phyloP scores from a whole-genome alignment of 2,888 invertebrate genomes.

The Mesochorus sp. region DNA sequence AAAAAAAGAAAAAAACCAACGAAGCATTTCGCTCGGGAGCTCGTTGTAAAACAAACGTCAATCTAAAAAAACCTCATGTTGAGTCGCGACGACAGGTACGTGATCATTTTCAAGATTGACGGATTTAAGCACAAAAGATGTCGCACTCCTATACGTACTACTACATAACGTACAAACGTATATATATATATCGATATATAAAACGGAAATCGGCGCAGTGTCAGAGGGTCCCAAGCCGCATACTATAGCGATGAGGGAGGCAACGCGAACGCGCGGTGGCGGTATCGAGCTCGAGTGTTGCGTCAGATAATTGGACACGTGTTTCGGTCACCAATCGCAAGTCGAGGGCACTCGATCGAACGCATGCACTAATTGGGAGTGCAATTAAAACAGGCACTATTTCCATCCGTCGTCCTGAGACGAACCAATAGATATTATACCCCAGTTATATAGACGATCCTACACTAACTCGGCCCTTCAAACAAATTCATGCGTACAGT shows the following conservation, averaged over 20 bases:
- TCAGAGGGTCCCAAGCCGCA: conserved; percentile 31
- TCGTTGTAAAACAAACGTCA: conserved; percentile 39
- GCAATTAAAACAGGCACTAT: conserved; percentile 78
- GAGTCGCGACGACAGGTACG: conserved; percentile 46
- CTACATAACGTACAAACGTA: not conserved
- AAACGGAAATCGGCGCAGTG: conserved; percentile 43
- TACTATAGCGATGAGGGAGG: conserved; percentile 26
- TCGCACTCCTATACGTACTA: not conserved
- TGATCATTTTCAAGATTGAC: conserved; percentile 52
- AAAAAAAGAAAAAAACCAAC: not conserved
- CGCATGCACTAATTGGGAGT: conserved; percentile 80
- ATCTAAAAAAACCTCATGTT: conserved; percentile 27
- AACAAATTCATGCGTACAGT: too few relatives aligned
- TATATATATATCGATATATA: not conserved
- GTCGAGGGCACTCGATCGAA: conserved; percentile 77
- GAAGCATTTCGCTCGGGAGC: not conserved
- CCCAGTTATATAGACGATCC: not conserved
- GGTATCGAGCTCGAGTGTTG: conserved; percentile 55
- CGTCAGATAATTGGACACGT: conserved; percentile 80
- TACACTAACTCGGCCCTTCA: not conserved
- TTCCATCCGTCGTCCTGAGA: conserved; percentile 51
- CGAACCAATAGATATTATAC: conserved; percentile 28
- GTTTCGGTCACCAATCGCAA: conserved; percentile 70
- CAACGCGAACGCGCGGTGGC: conserved; percentile 29
- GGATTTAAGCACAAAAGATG: conserved; percentile 45